A percentile compares a stretch with the other conserved stretches of the same genome.
These are phyloP conservation scores for Passer montanus DNA, from an alignment of 2,113 vertebrate species.

Conservation along the genomic window DNA sequence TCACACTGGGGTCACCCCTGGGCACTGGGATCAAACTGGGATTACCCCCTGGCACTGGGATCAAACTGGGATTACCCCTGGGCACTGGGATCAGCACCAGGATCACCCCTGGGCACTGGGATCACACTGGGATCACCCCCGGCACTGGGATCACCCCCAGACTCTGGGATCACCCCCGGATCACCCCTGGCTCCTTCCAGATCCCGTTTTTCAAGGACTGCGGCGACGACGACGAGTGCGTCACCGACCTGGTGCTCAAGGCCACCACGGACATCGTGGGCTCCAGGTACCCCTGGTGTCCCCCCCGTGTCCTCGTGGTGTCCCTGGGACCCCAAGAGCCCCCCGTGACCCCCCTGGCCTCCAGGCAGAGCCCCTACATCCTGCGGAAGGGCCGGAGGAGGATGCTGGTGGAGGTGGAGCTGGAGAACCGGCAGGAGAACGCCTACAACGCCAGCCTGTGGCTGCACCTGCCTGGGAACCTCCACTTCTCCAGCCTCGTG, in stretches of 20 bases:
- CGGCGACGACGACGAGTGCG: slow-evolving; percentile 89
- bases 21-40: too few species aligned
- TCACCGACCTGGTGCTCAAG: slow-evolving; percentile 84
- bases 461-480: not conserved
- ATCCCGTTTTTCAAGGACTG: slow-evolving; percentile 96
- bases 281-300: slow-evolving; percentile 75
- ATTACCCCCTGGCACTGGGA: too few species aligned
- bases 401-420: slow-evolving; percentile 79
- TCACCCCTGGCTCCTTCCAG: slow-evolving; percentile 57
- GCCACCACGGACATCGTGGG: slow-evolving; percentile 84
- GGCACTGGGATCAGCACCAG: too few species aligned
- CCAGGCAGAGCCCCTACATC: slow-evolving; percentile 85
- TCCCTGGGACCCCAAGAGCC: not conserved
- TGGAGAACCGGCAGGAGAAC: slow-evolving; percentile 90
- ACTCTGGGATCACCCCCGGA: too few species aligned
- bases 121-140: too few species aligned
- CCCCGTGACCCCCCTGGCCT: not conserved
- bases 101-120: not conserved
- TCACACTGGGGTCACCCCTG: too few species aligned
- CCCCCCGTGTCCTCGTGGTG: not conserved
- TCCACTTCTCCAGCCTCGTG: slow-evolving; percentile 89
- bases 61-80: rapidly evolving
- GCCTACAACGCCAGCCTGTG: slow-evolving; percentile 87
- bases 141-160: too few species aligned
- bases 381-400: slow-evolving; percentile 80